A percentile compares a stretch with the other conserved stretches of the same genome.
Evolutionary conservation across 2,113 vertebrate genomes (phyloP).

Genomic region (Fregata magnificens): DNA sequence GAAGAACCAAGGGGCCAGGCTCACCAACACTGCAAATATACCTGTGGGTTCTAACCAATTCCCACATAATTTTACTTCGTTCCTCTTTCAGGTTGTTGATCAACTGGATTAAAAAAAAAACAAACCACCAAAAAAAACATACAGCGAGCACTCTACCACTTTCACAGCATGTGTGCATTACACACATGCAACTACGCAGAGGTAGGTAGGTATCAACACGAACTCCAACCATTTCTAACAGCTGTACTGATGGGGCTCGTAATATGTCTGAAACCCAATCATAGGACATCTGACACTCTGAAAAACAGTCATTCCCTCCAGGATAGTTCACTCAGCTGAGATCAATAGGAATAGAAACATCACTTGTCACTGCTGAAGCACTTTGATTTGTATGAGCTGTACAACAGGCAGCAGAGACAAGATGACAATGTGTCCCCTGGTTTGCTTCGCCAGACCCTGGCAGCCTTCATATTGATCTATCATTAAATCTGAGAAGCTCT

Average conservation of each 20-base stretch:
- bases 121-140: not conserved
- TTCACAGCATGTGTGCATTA: rapidly evolving
- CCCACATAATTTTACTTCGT: not conserved
- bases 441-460: slow-evolving; percentile 23
- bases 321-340: slow-evolving; percentile 32
- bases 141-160: rapidly evolving
- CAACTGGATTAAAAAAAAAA: not conserved
- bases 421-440: slow-evolving; percentile 37
- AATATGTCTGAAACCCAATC: slow-evolving; percentile 47
- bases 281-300: slow-evolving; percentile 17
- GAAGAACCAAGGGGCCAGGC: not conserved
- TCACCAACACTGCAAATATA: not conserved
- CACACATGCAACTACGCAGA: not conserved
- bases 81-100: not conserved
- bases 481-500: slow-evolving; percentile 31
- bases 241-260: slow-evolving; percentile 12
- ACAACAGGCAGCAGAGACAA: slow-evolving; percentile 61
- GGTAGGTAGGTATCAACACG: not conserved
- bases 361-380: slow-evolving; percentile 52
- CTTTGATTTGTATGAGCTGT: slow-evolving; percentile 61
- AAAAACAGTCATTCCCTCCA: slow-evolving; percentile 47
- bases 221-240: not conserved
- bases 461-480: slow-evolving; percentile 65
- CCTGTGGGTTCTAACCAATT: not conserved
- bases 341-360: slow-evolving; percentile 69